These are phyloP conservation scores for Lytechinus variegatus DNA, from an alignment of 35 echinoderm and acorn worm species.

Conservation along the genomic window DNA sequence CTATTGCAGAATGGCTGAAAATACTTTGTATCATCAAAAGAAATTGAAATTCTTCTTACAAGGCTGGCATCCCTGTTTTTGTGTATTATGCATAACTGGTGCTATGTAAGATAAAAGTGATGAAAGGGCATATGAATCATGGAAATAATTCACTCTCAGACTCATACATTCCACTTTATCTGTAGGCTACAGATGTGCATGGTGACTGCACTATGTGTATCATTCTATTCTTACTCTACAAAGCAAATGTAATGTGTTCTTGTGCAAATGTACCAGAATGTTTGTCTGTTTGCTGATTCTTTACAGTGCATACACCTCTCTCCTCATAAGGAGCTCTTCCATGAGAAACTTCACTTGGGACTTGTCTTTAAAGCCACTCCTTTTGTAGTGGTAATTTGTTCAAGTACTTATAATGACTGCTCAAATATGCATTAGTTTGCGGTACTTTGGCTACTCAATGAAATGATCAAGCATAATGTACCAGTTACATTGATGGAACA, in stretches of 20 bases:
- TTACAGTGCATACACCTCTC: neutral
- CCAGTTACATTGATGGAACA: too few relatives aligned
- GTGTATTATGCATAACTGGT: neutral
- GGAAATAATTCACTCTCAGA: neutral
- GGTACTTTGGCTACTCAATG: too few relatives aligned
- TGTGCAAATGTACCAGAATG: neutral
- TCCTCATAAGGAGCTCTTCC: neutral
- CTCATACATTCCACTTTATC: neutral
- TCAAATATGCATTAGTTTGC: conserved; percentile 13
- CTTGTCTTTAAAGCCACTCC: neutral
- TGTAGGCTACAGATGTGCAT: neutral
- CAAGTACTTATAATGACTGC: neutral
- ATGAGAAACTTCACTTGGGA: neutral
- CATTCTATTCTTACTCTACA: neutral
- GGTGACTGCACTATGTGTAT: neutral
- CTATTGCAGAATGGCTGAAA: too few relatives aligned
- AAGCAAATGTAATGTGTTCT: neutral
- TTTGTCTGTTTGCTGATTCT: neutral
- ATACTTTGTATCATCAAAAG: too few relatives aligned
- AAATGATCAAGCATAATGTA: too few relatives aligned
- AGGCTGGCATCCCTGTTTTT: too few relatives aligned
- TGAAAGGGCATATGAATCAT: neutral
- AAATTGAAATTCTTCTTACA: too few relatives aligned
- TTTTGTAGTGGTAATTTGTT: neutral
- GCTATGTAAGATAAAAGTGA: neutral